phyloP scores from a whole-genome alignment of 2,113 vertebrate genomes.

The Paratilapia polleni region DNA sequence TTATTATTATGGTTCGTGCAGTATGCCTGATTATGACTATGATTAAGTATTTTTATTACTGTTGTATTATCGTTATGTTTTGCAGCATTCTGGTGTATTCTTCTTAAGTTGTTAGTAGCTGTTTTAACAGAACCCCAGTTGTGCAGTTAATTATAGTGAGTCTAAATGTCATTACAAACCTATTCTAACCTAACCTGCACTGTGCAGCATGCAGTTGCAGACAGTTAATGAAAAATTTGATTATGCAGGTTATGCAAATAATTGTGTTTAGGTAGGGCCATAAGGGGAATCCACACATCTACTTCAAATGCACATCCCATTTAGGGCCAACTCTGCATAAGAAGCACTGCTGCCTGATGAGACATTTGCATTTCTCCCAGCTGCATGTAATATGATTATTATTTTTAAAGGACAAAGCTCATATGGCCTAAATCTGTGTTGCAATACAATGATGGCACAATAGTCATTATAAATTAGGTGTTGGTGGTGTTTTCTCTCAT shows the following conservation, averaged over 20 bases:
- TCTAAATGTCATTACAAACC: background rate
- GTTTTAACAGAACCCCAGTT: background rate
- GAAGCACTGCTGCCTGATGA: background rate
- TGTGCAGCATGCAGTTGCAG: background rate
- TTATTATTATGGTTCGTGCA: background rate
- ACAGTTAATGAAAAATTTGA: background rate
- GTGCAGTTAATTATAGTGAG: background rate
- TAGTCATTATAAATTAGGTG: background rate
- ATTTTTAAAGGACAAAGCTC: background rate
- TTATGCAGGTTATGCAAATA: background rate
- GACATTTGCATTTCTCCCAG: background rate
- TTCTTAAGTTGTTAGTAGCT: background rate
- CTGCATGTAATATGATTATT: background rate
- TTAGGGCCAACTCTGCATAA: background rate
- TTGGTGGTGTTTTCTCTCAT: background rate
- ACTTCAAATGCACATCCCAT: background rate
- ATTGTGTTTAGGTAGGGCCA: background rate
- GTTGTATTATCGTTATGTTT: background rate
- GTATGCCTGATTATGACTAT: background rate
- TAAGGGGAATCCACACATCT: background rate
- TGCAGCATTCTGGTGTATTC: background rate
- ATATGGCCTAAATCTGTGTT: background rate
- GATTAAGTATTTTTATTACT: background rate
- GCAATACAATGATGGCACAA: background rate
- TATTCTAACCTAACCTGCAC: background rate